Evolutionary conservation across 2,797 vertebrate genomes (phyloP), one percentile per base, ranked within the genome.

Genomic region (Myotis findleyi): DNA sequence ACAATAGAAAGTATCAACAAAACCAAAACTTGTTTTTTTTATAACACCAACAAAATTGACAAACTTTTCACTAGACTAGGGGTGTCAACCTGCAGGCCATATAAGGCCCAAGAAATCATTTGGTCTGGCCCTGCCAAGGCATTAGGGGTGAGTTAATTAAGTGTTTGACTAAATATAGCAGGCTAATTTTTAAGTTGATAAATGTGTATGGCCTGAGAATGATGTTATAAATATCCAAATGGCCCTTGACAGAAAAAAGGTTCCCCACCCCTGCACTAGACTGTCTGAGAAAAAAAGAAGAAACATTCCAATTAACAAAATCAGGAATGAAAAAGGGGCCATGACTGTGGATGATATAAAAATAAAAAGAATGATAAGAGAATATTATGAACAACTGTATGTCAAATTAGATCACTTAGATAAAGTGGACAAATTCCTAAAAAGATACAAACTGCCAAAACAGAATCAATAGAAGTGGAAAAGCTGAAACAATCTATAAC

Each of bases 1-100:
- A 62, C 14, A 83, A 87, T 2, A 41, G 30, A 82, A 38, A 83
- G 57, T 85, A 68, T 69, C 30, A 64, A 59, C 55, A 79, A 85
- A 95, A 95, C 23, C 25, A 71, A 64, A 86, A 92, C 9, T 33
- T 87, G 49, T 14, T 73, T 88, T 88, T 44, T 93, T 68, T 68
- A 18, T 20, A 36, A 68, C 17, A 68, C 18, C n/a, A 68, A 66
- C 16, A 66, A 68, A 68, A 89, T 3, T 59, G 51, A 87, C 21
- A 73, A 33, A 38, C 2, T 57, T 73, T 87, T 69, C 27, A 53
- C 18, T 82, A 86, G 27, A 71, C 7, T 55, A 30, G 27, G 27
- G 47, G 47, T 47, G 47, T 47, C 47, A 47, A 47, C 47, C 47
- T 47, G 47, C 47, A 47, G 47, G 27, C 25, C 25, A 62, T 62